Base-by-base conservation (phyloP, 2,113 vertebrate genomes). In the Dicrurus megarhynchus region DNA sequence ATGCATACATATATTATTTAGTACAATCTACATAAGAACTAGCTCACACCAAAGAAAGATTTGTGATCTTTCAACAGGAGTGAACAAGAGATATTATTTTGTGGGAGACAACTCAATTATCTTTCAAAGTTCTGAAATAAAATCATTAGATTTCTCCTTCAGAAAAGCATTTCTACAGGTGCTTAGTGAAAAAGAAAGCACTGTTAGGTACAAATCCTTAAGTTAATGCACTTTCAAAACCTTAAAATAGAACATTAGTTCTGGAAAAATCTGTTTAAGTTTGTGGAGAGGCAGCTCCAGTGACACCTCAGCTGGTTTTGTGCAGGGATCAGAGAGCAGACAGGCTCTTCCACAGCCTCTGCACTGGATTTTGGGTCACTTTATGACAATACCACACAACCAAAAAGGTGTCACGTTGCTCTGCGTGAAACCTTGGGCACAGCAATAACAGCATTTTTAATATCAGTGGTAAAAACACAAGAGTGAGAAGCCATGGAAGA, bases 51-150 rank as follows among this genome's bases (percentile, higher is more conserved):
- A 7, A 75, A 84, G 63, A 89, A 92, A 87, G 85, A 95, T 86
- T 78, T 90, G 73, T 57, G 65, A 52, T 78, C 79, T 89, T 92
- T 92, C 92, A 92, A 60, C 44, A 68, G 60, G 44, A 86, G 28
- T 71, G 79, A 89, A 56, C 65, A 89, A 86, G 52, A 92, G 65
- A 82, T 83, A 93, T 84, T 68, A 57, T 33, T 94, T 91, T 86
- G 84, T n/a, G 13, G 64, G 11, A 92, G 90, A 87, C 69, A 93
- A 84, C 64, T 94, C 90, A 55, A 91, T 90, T 90, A 84, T 56
- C 79, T 90, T 83, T 63, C 35, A 20, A 85, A 86, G 71, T 68
- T 71, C 71, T 84, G 18, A 76, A 86, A 19, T 39, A 86, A 41
- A 41, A 84, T 44, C 13, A 17, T 53, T 75, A 75, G 33, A 59